Evolutionary conservation across 2,888 invertebrate species (phyloP).

Genomic region (Bimastos eiseni): DNA sequence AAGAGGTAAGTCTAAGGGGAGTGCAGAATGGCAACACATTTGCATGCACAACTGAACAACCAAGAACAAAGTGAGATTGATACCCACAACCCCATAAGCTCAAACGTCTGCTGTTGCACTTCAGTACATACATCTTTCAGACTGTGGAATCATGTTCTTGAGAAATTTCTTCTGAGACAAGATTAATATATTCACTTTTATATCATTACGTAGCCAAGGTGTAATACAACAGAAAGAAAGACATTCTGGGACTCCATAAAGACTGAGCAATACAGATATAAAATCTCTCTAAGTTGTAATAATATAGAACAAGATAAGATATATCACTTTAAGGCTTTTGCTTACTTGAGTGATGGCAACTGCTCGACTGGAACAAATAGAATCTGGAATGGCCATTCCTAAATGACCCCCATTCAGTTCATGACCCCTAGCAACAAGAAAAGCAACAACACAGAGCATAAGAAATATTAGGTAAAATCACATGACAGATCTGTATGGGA

Average conservation of each 20-base stretch:
- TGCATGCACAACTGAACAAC: no score
- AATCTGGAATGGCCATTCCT: conserved; percentile 89
- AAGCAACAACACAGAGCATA: background rate
- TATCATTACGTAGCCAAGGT: background rate
- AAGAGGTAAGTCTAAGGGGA: no score
- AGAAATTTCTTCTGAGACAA: background rate
- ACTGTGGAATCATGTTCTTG: background rate
- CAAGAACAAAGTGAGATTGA: no score
- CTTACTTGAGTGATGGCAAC: conserved; percentile 66
- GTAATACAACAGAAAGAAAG: background rate
- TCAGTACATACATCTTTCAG: background rate
- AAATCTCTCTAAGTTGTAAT: background rate
- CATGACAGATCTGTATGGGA: background rate
- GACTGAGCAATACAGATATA: no score
- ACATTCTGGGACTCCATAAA: background rate
- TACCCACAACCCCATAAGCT: no score
- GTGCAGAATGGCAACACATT: no score
- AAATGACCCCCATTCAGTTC: conserved; percentile 68
- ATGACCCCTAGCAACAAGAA: conserved; percentile 28
- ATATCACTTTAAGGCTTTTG: background rate
- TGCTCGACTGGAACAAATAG: conserved; percentile 88
- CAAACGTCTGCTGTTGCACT: background rate
- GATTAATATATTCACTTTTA: background rate
- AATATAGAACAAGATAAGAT: background rate
- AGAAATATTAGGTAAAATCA: background rate